Conservation (phyloP, 2,888 invertebrate species). For the Archips crataeganus region DNA sequence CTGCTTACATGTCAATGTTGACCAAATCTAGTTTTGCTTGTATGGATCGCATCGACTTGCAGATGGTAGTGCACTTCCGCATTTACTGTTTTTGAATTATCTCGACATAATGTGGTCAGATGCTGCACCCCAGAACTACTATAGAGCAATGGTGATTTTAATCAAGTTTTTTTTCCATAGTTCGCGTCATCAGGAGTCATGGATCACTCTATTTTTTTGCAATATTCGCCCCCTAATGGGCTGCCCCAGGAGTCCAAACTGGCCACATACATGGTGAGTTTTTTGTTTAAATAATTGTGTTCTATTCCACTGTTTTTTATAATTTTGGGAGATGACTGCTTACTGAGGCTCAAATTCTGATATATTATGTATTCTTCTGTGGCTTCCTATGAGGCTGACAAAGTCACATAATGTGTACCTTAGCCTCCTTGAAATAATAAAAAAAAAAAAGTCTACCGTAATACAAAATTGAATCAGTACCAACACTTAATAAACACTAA, state of each 20-base stretch:
- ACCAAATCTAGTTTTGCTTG: conserved; percentile 7
- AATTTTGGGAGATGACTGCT: no score
- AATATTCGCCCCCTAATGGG: conserved; percentile 89
- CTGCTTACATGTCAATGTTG: conserved; percentile 26
- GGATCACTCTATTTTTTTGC: conserved; percentile 90
- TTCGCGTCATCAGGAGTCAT: conserved; percentile 78
- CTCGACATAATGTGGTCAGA: background rate
- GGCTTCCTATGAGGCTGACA: no score
- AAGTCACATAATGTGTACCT: no score
- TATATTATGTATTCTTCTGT: no score
- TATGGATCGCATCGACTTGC: conserved; percentile 22
- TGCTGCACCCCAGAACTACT: background rate
- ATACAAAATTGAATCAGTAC: no score
- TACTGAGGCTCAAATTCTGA: no score
- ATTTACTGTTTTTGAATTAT: conserved; percentile 1
- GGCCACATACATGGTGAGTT: conserved; percentile 92
- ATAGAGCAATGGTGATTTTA: conserved; percentile 21
- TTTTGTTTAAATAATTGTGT: background rate
- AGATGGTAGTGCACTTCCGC: conserved; percentile 21
- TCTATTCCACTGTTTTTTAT: no score
- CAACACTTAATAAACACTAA: no score
- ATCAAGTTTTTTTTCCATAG: conserved; percentile 49
- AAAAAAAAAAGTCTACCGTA: no score
- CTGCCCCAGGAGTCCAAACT: conserved; percentile 94
- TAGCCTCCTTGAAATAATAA: no score